phyloP scores from a whole-genome alignment of 2,797 vertebrate species.

The Notolepis coatsorum region DNA sequence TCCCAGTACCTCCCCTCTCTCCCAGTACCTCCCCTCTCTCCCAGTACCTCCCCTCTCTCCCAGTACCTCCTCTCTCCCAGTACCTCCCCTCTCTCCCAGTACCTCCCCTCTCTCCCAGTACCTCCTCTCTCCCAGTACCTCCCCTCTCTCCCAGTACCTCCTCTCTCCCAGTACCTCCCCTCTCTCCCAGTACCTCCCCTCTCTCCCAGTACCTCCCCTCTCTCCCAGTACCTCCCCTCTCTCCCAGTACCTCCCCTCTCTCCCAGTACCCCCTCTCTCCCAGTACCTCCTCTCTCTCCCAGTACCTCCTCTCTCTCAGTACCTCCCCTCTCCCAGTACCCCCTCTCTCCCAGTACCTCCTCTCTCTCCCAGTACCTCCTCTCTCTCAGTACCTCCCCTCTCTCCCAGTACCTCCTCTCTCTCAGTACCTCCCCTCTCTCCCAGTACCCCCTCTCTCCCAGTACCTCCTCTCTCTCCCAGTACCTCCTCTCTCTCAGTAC shows the following conservation, averaged over 20 bases:
- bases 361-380: slow-evolving; percentile 56
- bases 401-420: slow-evolving; percentile 52
- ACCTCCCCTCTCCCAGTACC: slow-evolving; percentile 49
- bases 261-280: slow-evolving; percentile 51
- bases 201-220: slow-evolving; percentile 12
- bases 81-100: slow-evolving; percentile 23
- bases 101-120: slow-evolving; percentile 48
- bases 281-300: slow-evolving; percentile 27
- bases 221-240: slow-evolving; percentile 56
- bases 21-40: slow-evolving; percentile 26
- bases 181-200: slow-evolving; percentile 57
- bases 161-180: slow-evolving; percentile 8
- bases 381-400: slow-evolving; percentile 12
- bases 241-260: slow-evolving; percentile 14
- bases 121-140: neutral
- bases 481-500: slow-evolving; percentile 17
- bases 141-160: slow-evolving; percentile 56
- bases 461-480: slow-evolving; percentile 40
- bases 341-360: slow-evolving; percentile 4
- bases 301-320: slow-evolving; percentile 38
- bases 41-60: slow-evolving; percentile 47
- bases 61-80: slow-evolving; percentile 35
- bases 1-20: slow-evolving; percentile 54
- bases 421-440: slow-evolving; percentile 26
- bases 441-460: slow-evolving; percentile 41